Conservation (phyloP, 2,888 invertebrate species). For the Theretra japonica region DNA sequence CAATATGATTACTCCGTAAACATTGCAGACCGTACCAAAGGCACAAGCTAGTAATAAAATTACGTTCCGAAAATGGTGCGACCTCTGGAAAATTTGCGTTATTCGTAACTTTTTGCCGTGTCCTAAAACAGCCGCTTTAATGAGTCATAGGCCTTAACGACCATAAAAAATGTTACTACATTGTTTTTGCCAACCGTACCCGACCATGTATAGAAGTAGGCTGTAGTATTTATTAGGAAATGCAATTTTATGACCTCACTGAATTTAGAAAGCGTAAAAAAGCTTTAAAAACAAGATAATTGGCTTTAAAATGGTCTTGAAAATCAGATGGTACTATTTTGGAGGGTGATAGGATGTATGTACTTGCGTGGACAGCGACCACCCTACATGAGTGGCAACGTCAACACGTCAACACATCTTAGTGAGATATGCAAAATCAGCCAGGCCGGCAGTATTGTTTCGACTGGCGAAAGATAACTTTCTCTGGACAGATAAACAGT, state of each 20-base stretch:
- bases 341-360: too few species aligned
- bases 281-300: too few species aligned
- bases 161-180: not conserved
- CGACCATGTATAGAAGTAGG: not conserved
- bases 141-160: slow-evolving; percentile 4
- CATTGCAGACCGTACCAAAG: not conserved
- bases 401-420: too few species aligned
- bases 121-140: slow-evolving; percentile 22
- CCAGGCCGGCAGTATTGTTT: too few species aligned
- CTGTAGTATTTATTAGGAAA: not conserved
- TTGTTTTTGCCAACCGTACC: not conserved
- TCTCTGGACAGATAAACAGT: too few species aligned
- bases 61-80: slow-evolving; percentile 2
- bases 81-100: slow-evolving; percentile 22
- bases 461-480: too few species aligned
- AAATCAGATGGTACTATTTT: too few species aligned
- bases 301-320: too few species aligned
- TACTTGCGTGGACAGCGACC: too few species aligned
- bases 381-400: too few species aligned
- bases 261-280: too few species aligned
- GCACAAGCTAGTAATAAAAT: not conserved
- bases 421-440: too few species aligned
- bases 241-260: not conserved
- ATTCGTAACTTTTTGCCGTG: slow-evolving; percentile 13
- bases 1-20: not conserved